Evolutionary conservation across 2,797 vertebrate species (phyloP).

Genomic region (Eptatretus atami): DNA sequence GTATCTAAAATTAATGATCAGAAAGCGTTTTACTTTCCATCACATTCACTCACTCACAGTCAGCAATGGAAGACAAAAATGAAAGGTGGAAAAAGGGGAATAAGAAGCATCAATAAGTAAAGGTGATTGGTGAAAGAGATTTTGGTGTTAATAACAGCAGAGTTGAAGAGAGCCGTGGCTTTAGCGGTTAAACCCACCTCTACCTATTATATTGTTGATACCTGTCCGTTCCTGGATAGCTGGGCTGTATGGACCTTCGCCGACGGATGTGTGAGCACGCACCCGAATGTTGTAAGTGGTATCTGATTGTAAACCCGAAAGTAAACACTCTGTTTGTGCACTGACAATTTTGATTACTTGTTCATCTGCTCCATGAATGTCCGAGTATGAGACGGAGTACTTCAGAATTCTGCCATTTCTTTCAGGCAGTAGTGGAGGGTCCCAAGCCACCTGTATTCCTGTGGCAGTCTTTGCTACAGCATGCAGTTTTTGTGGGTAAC

Average conservation of each 20-base stretch:
- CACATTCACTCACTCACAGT: no score
- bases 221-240: constrained; percentile 74
- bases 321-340: constrained; percentile 35
- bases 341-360: constrained; percentile 40
- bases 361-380: constrained; percentile 79
- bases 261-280: constrained; percentile 98
- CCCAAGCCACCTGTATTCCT: constrained; percentile 69
- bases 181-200: constrained; percentile 89
- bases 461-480: constrained; percentile 53
- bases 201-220: constrained; percentile 25
- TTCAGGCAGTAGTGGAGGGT: constrained; percentile 46
- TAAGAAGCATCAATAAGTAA: constrained; percentile 6
- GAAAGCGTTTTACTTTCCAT: no score
- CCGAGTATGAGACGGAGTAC: constrained; percentile 75
- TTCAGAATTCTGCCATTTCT: constrained; percentile 64
- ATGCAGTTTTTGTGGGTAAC: constrained; percentile 65
- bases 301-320: constrained; percentile 82
- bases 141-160: constrained; percentile 7
- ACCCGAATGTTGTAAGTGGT: constrained; percentile 99
- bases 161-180: neutral
- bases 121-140: constrained; percentile 10
- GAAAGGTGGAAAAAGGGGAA: neutral
- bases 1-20: no score
- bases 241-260: constrained; percentile 94
- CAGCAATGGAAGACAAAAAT: no score